Evolutionary conservation across 2,113 vertebrate species (phyloP).

Genomic region (Dunckerocampus dactyliophorus): DNA sequence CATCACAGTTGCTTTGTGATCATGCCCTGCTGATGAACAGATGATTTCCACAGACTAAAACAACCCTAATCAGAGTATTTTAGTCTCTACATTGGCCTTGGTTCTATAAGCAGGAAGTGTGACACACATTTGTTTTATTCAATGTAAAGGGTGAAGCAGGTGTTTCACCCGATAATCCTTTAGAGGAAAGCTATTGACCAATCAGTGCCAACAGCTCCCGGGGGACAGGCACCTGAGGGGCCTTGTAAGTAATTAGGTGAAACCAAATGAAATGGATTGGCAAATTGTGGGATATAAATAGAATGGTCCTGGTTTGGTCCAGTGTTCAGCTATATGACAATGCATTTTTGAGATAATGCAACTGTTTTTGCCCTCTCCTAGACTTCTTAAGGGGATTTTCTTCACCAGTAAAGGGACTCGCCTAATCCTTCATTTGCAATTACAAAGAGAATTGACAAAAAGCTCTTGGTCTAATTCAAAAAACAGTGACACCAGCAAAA

Average conservation of each 20-base stretch:
- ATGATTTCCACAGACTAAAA: not conserved
- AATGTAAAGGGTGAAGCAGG: conserved; percentile 50
- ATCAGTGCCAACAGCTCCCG: conserved; percentile 48
- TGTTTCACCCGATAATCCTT: conserved; percentile 54
- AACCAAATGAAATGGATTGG: conserved; percentile 58
- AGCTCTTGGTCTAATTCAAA: not conserved
- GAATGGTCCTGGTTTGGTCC: conserved; percentile 16
- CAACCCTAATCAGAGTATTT: not conserved
- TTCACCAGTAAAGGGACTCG: not conserved
- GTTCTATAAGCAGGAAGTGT: no score
- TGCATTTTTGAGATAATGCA: not conserved
- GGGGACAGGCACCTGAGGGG: conserved; percentile 57
- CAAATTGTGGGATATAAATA: conserved; percentile 47
- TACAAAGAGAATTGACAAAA: not conserved
- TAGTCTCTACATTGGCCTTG: no score
- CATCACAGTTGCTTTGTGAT: conserved; percentile 29
- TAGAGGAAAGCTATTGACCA: conserved; percentile 39
- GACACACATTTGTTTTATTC: not conserved
- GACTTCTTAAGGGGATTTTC: not conserved
- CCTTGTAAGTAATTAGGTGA: conserved; percentile 47
- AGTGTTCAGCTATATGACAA: not conserved
- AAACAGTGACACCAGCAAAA: not conserved
- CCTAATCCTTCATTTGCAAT: not conserved
- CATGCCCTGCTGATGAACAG: conserved; percentile 31
- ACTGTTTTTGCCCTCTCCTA: not conserved